Base-by-base conservation (phyloP, 2,888 invertebrate genomes). In the Pharmacophagus antenor region DNA sequence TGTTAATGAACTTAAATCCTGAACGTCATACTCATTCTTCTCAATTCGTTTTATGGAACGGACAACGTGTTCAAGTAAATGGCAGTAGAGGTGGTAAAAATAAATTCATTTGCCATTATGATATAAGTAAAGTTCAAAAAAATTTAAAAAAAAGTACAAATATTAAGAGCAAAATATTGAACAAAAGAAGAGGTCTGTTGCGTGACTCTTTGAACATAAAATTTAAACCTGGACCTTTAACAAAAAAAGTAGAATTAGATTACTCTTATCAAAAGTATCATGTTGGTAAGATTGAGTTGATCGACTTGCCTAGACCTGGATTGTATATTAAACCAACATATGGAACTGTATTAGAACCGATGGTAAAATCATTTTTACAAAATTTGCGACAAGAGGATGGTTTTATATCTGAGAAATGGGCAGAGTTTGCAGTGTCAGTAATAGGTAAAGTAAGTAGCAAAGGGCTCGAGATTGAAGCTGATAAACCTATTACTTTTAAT, bases 221-320 rank as follows among this genome's bases (percentile, higher is more conserved):
- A 68, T 92, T 93, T 72, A 92, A 87, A 70, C 92, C 93, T 2
- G 93, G 93, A 0, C 93, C 93, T 3, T 74, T 93, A 49, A 76
- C 80, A 55, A 91, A 80, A 70, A 93, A 93, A 76, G 75, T 70
- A 52, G 60, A 71, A 56, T 77, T 92, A 23, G 91, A 89, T 65
- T 69, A 82, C 63, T 85, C 91, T 25, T 76, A 82, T 63, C 85
- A 87, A 67, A 85, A 84, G 67, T 78, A 80, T 67, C 79, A 85
- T 44, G 75, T 87, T 63, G 92, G 92, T 67, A 73, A 82, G 58
- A 83, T 85, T 27, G 81, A 91, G 67, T 65, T 92, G 54, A 77
- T 89, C 46, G 74, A 80, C 58, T 76, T 93, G 48, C 93, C 93
- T n/a, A 84, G 82, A 71, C 77, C 92, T 41, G 83, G 76, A 15